Conservation (phyloP, 1,140 invertebrate species). For the Uloborus diversus region DNA sequence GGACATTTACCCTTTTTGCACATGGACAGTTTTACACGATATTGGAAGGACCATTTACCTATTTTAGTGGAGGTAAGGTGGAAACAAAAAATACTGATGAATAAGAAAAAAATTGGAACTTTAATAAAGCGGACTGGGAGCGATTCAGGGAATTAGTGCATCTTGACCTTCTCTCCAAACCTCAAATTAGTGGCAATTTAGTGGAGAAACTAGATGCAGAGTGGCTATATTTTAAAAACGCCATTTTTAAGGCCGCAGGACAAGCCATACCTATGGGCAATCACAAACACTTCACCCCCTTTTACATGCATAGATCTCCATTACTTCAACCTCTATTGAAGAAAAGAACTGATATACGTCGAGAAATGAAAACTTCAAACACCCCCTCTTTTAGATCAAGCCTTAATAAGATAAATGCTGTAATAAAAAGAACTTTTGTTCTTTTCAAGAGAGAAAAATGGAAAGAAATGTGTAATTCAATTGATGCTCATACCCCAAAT, state of each 20-base stretch:
- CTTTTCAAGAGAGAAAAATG: neutral
- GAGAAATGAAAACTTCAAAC: neutral
- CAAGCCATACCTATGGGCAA: neutral
- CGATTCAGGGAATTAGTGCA: neutral
- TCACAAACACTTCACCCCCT: neutral
- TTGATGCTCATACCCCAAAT: slow-evolving; percentile 9
- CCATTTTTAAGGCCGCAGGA: neutral
- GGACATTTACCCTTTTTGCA: neutral
- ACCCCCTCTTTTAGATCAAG: neutral
- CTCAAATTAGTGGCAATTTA: neutral
- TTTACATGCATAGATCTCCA: neutral
- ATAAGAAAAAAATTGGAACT: neutral
- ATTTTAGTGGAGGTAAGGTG: neutral
- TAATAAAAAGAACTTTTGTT: neutral
- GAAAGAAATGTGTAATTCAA: neutral
- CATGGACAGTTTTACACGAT: neutral
- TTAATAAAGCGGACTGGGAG: neutral
- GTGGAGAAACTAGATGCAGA: neutral
- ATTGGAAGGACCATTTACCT: neutral
- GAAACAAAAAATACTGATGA: neutral
- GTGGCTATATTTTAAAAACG: neutral
- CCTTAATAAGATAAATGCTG: neutral
- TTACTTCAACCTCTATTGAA: neutral
- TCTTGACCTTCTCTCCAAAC: neutral
- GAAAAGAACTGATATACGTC: neutral